Evolutionary conservation across 1,140 invertebrate species (phyloP).

Genomic region (Drosophila pseudoananassae): DNA sequence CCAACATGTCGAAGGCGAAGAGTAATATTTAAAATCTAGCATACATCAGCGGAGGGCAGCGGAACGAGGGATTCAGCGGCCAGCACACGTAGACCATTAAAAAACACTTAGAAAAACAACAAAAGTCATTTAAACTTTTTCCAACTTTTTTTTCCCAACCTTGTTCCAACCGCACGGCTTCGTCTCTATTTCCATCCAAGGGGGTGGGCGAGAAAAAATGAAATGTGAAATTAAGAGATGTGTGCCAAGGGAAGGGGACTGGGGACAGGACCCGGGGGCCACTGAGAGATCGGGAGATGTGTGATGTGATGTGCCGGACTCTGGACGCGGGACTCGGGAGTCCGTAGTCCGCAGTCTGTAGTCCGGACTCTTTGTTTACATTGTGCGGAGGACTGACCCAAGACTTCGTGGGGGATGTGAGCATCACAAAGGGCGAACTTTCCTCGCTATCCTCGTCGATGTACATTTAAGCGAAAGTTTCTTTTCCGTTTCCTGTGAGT

Average conservation of each 20-base stretch:
- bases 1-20: slow-evolving; percentile 25
- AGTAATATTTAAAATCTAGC: slow-evolving; percentile 48
- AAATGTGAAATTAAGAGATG: slow-evolving; percentile 79
- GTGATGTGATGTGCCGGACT: slow-evolving; percentile 37
- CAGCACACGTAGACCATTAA: slow-evolving; percentile 80
- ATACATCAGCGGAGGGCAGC: slow-evolving; percentile 53
- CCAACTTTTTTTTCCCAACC: slow-evolving; percentile 53
- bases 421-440: slow-evolving; percentile 84
- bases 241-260: slow-evolving; percentile 33
- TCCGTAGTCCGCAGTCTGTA: slow-evolving; percentile 14
- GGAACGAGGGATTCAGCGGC: slow-evolving; percentile 35
- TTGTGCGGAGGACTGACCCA: slow-evolving; percentile 74
- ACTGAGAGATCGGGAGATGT: slow-evolving; percentile 20
- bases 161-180: slow-evolving; percentile 26
- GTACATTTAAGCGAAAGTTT: slow-evolving; percentile 83
- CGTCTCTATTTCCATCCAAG: slow-evolving; percentile 26
- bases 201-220: slow-evolving; percentile 41
- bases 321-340: slow-evolving; percentile 11
- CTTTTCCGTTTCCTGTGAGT: slow-evolving; percentile 38
- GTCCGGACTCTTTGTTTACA: slow-evolving; percentile 59
- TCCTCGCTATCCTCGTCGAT: slow-evolving; percentile 84
- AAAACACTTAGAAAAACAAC: slow-evolving; percentile 83
- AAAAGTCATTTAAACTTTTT: slow-evolving; percentile 82
- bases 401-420: slow-evolving; percentile 81
- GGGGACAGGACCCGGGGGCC: slow-evolving; percentile 5